Evolutionary conservation across 2,797 vertebrate species (phyloP).

Genomic region (Enteromius treurensis): DNA sequence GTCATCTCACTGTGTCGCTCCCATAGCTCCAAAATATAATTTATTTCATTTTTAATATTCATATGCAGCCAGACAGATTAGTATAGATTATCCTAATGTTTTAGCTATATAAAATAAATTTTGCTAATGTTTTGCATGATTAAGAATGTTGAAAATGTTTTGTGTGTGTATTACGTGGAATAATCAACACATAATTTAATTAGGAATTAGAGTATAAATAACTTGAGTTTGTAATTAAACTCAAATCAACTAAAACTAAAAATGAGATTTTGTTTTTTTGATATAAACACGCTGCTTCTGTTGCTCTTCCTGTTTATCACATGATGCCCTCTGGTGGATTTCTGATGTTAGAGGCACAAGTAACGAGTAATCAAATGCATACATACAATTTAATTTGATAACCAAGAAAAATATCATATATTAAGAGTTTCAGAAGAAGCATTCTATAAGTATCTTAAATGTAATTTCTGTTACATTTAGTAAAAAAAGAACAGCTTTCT

Average conservation of each 20-base stretch:
- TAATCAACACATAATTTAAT: not conserved
- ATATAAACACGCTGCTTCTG: not conserved
- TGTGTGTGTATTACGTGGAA: not conserved
- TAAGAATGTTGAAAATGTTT: not conserved
- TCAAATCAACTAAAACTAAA: not conserved
- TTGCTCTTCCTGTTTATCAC: not conserved
- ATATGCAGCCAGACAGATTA: constrained; percentile 39
- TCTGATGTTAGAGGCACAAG: constrained; percentile 13
- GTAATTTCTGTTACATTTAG: not conserved
- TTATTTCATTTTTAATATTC: constrained; percentile 25
- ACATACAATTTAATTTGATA: not conserved
- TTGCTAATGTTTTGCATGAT: not conserved
- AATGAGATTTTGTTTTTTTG: not conserved
- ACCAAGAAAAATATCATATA: not conserved
- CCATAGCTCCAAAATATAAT: constrained; percentile 44
- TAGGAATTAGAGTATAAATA: not conserved
- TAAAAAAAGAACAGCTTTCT: not conserved
- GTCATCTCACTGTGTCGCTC: constrained; percentile 6
- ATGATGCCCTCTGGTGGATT: constrained; percentile 51
- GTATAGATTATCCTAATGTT: constrained; percentile 22
- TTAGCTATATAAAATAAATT: not conserved
- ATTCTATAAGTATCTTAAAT: not conserved
- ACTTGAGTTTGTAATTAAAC: not conserved
- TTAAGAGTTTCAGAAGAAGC: not conserved
- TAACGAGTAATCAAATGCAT: not conserved